Percentiles rank a stretch among this genome's conserved stretches.
phyloP scores from a whole-genome alignment of 2,888 invertebrate genomes.

The Biston betularia region DNA sequence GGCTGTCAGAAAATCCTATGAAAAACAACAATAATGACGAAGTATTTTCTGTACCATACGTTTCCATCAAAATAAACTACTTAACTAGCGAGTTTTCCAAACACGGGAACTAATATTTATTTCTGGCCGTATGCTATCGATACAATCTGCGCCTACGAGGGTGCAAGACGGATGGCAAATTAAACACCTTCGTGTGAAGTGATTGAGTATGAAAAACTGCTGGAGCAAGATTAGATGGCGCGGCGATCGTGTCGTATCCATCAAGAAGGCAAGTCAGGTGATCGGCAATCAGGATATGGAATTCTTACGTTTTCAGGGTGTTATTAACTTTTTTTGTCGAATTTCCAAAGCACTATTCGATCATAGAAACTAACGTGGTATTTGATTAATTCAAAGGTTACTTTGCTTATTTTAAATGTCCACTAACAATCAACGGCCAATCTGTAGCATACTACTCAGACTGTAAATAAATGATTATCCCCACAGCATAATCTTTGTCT shows the following conservation, averaged over 20 bases:
- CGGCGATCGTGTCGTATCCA: constrained; percentile 62
- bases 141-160: constrained; percentile 55
- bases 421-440: too few relatives aligned
- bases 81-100: constrained; percentile 3
- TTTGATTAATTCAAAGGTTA: too few relatives aligned
- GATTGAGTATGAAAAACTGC: constrained; percentile 83
- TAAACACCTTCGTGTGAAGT: constrained; percentile 69
- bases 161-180: constrained; percentile 79
- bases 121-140: constrained; percentile 41
- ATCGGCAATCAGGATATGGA: constrained; percentile 36
- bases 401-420: too few relatives aligned
- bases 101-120: constrained; percentile 27
- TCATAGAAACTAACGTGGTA: too few relatives aligned
- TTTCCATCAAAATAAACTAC: constrained; percentile 16
- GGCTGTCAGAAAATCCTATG: too few relatives aligned
- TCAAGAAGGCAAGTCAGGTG: constrained; percentile 45
- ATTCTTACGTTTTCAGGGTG: constrained; percentile 1
- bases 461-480: too few relatives aligned
- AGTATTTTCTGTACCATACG: neutral
- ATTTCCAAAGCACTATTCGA: neutral
- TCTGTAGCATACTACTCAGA: too few relatives aligned
- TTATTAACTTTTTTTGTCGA: neutral
- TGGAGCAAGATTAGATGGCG: constrained; percentile 67
- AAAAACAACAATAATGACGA: neutral
- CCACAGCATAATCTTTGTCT: too few relatives aligned